phyloP scores from a whole-genome alignment of 2,888 invertebrate genomes.

The Acleris emargana region DNA sequence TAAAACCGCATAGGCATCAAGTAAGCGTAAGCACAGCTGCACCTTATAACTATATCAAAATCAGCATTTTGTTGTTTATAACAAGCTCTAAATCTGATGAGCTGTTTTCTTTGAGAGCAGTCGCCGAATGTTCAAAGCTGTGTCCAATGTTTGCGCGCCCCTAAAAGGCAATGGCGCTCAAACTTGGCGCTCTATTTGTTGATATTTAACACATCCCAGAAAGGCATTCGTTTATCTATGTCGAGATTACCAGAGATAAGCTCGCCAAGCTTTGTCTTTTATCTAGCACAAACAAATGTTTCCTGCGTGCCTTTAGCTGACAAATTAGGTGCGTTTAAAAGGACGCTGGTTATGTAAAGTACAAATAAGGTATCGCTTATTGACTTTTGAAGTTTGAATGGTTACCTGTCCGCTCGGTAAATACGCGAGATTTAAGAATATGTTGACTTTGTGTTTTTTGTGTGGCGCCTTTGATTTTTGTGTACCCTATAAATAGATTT shows the following conservation, averaged over 20 bases:
- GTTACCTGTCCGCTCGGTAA: slow-evolving; percentile 30
- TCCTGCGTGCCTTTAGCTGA: slow-evolving; percentile 60
- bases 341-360: slow-evolving; percentile 53
- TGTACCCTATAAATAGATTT: neutral
- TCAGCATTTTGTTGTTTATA: too few relatives aligned
- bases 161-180: slow-evolving; percentile 41
- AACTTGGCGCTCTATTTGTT: slow-evolving; percentile 60
- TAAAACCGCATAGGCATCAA: too few relatives aligned
- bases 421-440: slow-evolving; percentile 28
- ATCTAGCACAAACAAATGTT: slow-evolving; percentile 78
- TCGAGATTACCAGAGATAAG: slow-evolving; percentile 71
- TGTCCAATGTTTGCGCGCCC: slow-evolving; percentile 30
- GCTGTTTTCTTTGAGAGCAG: neutral
- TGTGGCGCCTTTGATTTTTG: slow-evolving; percentile 18
- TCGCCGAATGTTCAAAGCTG: slow-evolving; percentile 11
- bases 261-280: slow-evolving; percentile 75
- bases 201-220: slow-evolving; percentile 73
- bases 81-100: too few relatives aligned
- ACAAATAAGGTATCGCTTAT: slow-evolving; percentile 48
- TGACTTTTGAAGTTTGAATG: slow-evolving; percentile 46
- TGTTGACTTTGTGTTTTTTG: slow-evolving; percentile 18
- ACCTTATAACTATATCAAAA: too few relatives aligned
- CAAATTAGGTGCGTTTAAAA: slow-evolving; percentile 57
- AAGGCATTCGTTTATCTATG: slow-evolving; percentile 77
- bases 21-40: too few relatives aligned